Conservation (phyloP, 2,113 vertebrate species). For the Budorcas taxicolor region DNA sequence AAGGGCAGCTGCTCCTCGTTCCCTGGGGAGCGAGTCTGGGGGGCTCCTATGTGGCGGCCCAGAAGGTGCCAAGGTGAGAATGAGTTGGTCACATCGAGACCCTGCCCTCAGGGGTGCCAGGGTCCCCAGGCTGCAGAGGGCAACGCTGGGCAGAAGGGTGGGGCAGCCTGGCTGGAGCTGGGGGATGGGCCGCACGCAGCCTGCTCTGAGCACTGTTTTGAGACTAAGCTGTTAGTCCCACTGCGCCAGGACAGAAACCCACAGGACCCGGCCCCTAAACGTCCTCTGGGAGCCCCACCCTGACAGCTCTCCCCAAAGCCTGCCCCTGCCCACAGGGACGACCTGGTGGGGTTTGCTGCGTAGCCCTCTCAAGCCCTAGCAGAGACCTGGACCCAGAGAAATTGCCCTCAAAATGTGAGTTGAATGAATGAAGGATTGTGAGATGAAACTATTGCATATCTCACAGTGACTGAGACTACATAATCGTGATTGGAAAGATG, state of each 20-base stretch:
- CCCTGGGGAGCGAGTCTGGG: neutral
- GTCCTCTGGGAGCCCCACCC: neutral
- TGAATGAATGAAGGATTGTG: neutral
- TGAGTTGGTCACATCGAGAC: neutral
- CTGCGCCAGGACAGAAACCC: neutral
- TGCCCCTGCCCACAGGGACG: neutral
- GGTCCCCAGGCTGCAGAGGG: neutral
- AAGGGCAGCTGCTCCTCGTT: no score
- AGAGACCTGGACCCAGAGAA: neutral
- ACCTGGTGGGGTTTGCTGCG: neutral
- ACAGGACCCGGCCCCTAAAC: no score
- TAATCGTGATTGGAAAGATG: fast-evolving
- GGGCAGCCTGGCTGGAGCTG: neutral
- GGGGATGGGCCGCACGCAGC: neutral
- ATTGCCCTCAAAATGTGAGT: neutral
- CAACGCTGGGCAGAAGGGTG: fast-evolving
- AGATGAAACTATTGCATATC: fast-evolving
- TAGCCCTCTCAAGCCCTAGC: neutral
- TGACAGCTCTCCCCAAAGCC: neutral
- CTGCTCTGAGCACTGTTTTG: neutral
- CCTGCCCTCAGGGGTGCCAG: neutral
- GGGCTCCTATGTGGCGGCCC: neutral
- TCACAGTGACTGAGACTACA: neutral
- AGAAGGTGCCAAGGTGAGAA: neutral
- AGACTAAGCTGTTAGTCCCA: neutral